Base-by-base conservation (phyloP, 2,797 vertebrate species). In the Microchirus variegatus region DNA sequence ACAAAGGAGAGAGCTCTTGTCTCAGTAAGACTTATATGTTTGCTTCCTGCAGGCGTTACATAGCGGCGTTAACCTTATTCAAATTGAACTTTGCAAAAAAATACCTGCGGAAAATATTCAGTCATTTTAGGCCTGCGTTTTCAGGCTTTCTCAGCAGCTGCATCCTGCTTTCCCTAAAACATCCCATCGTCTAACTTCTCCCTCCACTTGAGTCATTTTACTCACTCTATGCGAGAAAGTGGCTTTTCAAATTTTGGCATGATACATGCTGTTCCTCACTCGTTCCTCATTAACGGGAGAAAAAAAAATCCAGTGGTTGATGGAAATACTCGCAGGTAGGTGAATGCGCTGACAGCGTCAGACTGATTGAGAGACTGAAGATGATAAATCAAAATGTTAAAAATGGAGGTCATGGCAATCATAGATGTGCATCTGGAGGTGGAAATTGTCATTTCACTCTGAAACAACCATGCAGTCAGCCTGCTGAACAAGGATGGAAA, bases 381-480 rank as follows among this genome's bases (percentile, higher is more conserved):
- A 64, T 56, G 63, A 57, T 61, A 67, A 63, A 63, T 78, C 53
- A 72, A 67, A 78, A 78, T 72, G 67, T 59, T 22, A 80, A 75
- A 77, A 63, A 67, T 52, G 26, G 59, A 37, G 73, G 64, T 82
- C 67, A 71, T 4, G 6, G 67, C 69, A 74, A 83, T 76, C 80
- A 50, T 15, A 58, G 63, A 61, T 78, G 56, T 75, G 67, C 52
- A 81, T 81, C 73, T 72, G 37, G 36, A 67, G 63, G 65, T 70
- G 69, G 70, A 81, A 82, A 82, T 81, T 75, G 75, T 56, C 64
- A 70, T 79, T 84, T 73, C 62, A 65, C 63, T 48, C 53, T 41
- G 70, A 80, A 79, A 80, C 54, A 69, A 50, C 48, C 67, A 13
- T 51, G 3, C 43, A 72, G 44, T 53, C 43, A 59, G 61, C 47